Base-by-base conservation (phyloP, 2,113 vertebrate genomes). In the Megaceryle maxima region DNA sequence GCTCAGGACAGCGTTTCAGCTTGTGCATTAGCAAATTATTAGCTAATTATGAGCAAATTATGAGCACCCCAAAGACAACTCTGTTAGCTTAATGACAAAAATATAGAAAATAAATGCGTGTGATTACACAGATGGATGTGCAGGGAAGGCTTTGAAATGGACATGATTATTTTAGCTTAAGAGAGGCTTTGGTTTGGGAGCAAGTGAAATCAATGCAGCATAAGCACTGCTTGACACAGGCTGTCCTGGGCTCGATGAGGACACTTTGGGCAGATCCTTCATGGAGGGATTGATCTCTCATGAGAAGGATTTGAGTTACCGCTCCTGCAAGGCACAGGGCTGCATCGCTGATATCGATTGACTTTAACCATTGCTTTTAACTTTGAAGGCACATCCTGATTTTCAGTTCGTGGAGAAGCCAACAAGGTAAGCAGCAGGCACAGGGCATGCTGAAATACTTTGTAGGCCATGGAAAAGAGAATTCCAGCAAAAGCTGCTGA, bases 251-350 rank as follows among this genome's bases (percentile, higher is more conserved):
- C 17, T 80, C 44, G 43, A 48, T 2, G 8, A 81, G 55, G 46
- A 62, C 46, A 13, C 68, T 70, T 74, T 59, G 64, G 46, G n/a
- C 25, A 56, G 43, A 51, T 51, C 56, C 46, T 59, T 51, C 56
- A 17, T 0, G 2, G 22, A 48, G 50, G 59, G 24, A 48, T 33
- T 0, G 0, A 26, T 63, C 55, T 50, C 60, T 48, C 56, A 12
- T 41, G 59, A 57, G 68, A 76, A 69, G 46, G 56, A 48, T 83
- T 81, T 72, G 60, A 11, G 28, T 43, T 86, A 44, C 35, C 64
- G 57, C 44, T 90, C 28, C 55, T 66, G 25, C 39, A 31, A 33
- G 20, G 53, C 37, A 26, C 18, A 0, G 5, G 33, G 48, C 43
- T 83, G 64, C 24, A 9, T 8, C 8, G 0, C 21, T 62, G 19